phyloP scores from a whole-genome alignment of 2,113 vertebrate species.

The Pantherophis guttatus region DNA sequence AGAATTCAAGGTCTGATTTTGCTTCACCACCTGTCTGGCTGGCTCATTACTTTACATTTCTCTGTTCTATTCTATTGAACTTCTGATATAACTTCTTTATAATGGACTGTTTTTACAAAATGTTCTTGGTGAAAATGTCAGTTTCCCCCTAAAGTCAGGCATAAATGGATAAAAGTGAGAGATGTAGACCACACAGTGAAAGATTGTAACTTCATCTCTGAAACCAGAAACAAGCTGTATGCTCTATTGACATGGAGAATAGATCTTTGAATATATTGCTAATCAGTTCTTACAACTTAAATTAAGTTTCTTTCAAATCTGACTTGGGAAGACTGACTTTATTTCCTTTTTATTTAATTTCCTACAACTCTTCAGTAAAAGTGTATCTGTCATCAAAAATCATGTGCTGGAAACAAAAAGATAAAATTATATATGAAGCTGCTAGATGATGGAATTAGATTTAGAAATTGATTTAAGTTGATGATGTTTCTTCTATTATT shows the following conservation, averaged over 20 bases:
- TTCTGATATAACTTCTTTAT: constrained; percentile 39
- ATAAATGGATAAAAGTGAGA: constrained; percentile 46
- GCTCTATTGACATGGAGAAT: constrained; percentile 18
- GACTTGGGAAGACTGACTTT: neutral
- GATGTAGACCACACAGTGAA: constrained; percentile 32
- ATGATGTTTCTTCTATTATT: neutral
- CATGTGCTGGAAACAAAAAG: constrained; percentile 21
- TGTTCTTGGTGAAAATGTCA: constrained; percentile 45
- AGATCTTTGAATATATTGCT: constrained; percentile 12
- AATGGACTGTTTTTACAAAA: constrained; percentile 52
- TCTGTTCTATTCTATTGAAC: constrained; percentile 26
- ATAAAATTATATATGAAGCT: constrained; percentile 1
- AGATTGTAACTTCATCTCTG: constrained; percentile 38
- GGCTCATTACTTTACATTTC: constrained; percentile 28
- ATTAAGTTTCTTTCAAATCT: constrained; percentile 6
- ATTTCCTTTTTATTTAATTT: neutral
- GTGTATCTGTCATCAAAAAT: neutral
- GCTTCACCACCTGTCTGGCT: constrained; percentile 4
- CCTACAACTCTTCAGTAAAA: neutral
- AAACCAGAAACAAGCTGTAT: constrained; percentile 35
- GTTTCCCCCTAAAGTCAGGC: constrained; percentile 45
- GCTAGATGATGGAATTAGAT: neutral
- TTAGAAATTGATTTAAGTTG: neutral
- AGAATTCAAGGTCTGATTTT: neutral
- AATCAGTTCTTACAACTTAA: neutral